phyloP scores from a whole-genome alignment of 2,113 vertebrate genomes.

The Lophochroa leadbeateri region DNA sequence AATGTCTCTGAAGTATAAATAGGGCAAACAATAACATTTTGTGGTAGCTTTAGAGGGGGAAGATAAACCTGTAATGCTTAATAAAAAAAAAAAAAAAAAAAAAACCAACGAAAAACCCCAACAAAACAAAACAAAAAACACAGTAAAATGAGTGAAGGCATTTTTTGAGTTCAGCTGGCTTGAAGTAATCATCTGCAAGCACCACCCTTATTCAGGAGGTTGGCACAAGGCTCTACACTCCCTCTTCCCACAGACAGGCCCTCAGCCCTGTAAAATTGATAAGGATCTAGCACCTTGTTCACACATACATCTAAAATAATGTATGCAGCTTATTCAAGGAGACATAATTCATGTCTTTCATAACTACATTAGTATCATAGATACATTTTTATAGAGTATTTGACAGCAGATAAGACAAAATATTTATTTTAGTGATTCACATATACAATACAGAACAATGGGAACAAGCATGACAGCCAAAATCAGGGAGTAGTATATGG shows the following conservation, averaged over 20 bases:
- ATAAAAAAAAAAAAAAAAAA: background rate
- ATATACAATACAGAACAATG: background rate
- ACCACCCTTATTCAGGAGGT: background rate
- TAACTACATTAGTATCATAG: background rate
- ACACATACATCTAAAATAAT: background rate
- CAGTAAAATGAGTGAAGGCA: background rate
- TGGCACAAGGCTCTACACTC: rapidly evolving
- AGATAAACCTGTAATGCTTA: background rate
- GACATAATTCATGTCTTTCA: background rate
- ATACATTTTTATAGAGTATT: background rate
- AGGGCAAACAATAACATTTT: background rate
- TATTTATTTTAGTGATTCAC: background rate
- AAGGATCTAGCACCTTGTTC: background rate
- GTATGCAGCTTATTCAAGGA: background rate
- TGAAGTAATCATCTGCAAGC: background rate
- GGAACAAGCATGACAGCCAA: background rate
- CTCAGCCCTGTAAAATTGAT: background rate
- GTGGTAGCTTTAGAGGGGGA: background rate
- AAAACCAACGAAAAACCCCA: no score
- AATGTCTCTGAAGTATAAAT: background rate
- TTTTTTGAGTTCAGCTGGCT: background rate
- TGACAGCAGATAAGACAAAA: background rate
- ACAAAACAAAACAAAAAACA: rapidly evolving
- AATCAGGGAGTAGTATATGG: background rate
- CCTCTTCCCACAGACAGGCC: background rate